Conservation (phyloP, 2,888 invertebrate genomes). For the Perdita meconis region DNA sequence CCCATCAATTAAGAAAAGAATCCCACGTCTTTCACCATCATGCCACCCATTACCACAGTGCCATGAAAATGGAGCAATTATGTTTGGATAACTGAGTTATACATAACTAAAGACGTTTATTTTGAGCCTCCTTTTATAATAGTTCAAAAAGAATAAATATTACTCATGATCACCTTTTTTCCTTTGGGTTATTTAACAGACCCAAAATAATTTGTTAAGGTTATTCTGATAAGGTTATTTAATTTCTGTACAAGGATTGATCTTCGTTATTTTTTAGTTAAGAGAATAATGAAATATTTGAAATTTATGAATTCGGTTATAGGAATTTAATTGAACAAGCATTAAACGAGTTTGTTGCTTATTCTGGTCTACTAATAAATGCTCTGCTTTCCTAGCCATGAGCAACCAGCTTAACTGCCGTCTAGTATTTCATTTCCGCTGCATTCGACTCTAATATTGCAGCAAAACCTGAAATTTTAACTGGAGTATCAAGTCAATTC, state of each 20-base stretch:
- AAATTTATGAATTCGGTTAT: too few relatives aligned
- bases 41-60: neutral
- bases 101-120: neutral
- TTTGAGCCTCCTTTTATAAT: neutral
- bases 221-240: too few relatives aligned
- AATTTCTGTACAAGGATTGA: too few relatives aligned
- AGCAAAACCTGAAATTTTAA: neutral
- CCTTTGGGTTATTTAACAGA: too few relatives aligned
- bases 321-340: too few relatives aligned
- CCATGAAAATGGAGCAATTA: conserved; percentile 11
- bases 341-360: conserved; percentile 11
- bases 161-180: too few relatives aligned
- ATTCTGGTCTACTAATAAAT: conserved; percentile 48
- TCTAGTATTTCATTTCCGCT: conserved; percentile 53
- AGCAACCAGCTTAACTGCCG: conserved; percentile 43
- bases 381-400: conserved; percentile 32
- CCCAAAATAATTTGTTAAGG: too few relatives aligned
- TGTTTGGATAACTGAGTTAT: neutral
- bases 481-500: neutral
- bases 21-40: neutral
- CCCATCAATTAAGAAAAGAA: conserved; percentile 37
- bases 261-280: too few relatives aligned
- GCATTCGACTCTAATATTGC: neutral
- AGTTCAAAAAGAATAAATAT: too few relatives aligned
- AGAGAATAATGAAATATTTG: too few relatives aligned